A percentile compares a stretch with the other conserved stretches of the same genome.
Evolutionary conservation across 2,888 invertebrate species (phyloP).

Genomic region (Drosophila prolongata): DNA sequence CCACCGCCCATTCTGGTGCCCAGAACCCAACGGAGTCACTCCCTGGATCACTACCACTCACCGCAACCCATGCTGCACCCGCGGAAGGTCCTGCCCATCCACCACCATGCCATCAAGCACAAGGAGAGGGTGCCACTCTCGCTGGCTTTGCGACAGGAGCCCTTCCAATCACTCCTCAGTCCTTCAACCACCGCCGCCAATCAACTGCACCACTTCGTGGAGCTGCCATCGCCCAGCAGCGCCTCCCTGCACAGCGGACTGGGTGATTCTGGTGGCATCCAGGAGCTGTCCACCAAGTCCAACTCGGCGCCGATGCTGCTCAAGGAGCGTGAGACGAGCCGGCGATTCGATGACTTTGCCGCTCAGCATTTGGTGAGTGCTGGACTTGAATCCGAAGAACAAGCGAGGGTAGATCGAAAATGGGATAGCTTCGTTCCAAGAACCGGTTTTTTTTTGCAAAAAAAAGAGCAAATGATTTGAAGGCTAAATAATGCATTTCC

Average conservation of each 20-base stretch:
- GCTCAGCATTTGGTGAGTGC: slow-evolving; percentile 83
- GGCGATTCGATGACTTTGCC: slow-evolving; percentile 81
- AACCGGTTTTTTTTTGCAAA: too few relatives aligned
- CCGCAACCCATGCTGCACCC: slow-evolving; percentile 65
- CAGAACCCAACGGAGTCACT: slow-evolving; percentile 82
- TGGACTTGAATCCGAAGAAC: slow-evolving; percentile 1
- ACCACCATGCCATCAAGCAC: slow-evolving; percentile 32
- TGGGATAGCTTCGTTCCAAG: too few relatives aligned
- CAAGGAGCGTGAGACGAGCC: slow-evolving; percentile 80
- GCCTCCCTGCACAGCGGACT: slow-evolving; percentile 84
- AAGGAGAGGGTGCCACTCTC: slow-evolving; percentile 82
- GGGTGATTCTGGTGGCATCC: slow-evolving; percentile 81
- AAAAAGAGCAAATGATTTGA: too few relatives aligned
- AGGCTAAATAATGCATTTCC: too few relatives aligned
- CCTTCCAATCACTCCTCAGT: slow-evolving; percentile 82
- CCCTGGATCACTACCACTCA: slow-evolving; percentile 77
- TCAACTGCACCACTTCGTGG: slow-evolving; percentile 81
- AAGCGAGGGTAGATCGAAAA: slow-evolving; percentile 14
- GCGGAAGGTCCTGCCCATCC: slow-evolving; percentile 59
- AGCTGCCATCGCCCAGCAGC: slow-evolving; percentile 84
- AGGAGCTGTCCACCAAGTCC: slow-evolving; percentile 84
- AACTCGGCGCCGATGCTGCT: slow-evolving; percentile 84
- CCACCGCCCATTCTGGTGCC: slow-evolving; percentile 80
- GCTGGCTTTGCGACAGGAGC: slow-evolving; percentile 83
- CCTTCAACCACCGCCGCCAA: slow-evolving; percentile 58